phyloP scores from a whole-genome alignment of 2,888 invertebrate species.

The Vanessa cardui region DNA sequence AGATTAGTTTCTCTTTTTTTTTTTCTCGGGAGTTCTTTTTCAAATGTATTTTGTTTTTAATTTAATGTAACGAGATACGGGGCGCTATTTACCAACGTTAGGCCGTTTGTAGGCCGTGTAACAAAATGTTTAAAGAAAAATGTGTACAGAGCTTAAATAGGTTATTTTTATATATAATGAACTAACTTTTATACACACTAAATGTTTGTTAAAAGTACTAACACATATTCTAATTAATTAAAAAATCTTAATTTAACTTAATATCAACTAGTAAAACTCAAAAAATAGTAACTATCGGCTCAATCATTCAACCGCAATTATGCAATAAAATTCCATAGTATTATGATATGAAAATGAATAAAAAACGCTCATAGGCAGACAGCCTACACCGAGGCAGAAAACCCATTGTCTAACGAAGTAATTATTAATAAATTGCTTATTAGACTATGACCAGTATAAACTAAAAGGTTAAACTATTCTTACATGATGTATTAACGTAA shows the following conservation, averaged over 20 bases:
- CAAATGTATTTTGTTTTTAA: slow-evolving; percentile 39
- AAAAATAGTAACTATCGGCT: too few species aligned
- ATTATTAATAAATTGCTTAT: too few species aligned
- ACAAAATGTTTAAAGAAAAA: slow-evolving; percentile 35
- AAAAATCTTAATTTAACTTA: neutral
- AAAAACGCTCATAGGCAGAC: too few species aligned
- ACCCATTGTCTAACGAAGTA: too few species aligned
- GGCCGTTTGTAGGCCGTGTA: slow-evolving; percentile 33
- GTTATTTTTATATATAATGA: slow-evolving; percentile 34
- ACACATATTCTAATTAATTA: slow-evolving; percentile 21
- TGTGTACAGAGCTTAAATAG: slow-evolving; percentile 33
- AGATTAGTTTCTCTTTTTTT: slow-evolving; percentile 36
- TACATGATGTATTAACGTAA: too few species aligned
- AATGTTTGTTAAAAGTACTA: slow-evolving; percentile 24
- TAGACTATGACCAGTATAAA: too few species aligned
- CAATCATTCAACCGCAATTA: too few species aligned
- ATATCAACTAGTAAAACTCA: too few species aligned
- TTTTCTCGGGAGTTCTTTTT: slow-evolving; percentile 33
- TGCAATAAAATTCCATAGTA: too few species aligned
- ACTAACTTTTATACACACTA: slow-evolving; percentile 26
- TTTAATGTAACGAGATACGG: slow-evolving; percentile 38
- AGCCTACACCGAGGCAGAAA: too few species aligned
- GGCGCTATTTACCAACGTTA: slow-evolving; percentile 33
- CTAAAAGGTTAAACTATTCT: too few species aligned
- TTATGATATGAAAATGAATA: too few species aligned